Base-by-base conservation (phyloP, 2,797 vertebrate genomes). In the Paramormyrops hopkinsi region DNA sequence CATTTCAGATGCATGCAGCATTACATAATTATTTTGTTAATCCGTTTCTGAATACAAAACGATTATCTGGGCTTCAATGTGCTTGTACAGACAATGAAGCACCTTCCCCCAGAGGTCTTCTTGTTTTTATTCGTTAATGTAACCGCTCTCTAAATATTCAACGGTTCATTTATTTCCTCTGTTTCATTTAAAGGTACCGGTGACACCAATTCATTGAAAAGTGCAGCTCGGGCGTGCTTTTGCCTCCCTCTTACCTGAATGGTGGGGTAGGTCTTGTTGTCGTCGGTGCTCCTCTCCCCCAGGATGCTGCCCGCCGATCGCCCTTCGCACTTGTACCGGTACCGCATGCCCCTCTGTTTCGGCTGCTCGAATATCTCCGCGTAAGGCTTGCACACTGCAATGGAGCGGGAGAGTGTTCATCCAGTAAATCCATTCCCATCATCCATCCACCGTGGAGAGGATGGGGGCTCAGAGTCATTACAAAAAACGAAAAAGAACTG, bases 261-360 rank as follows among this genome's bases (percentile, higher is more conserved):
- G 44, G 97, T 97, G 8, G 99, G 98, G 94, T 98, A 99, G 0
- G 97, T 97, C 92, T 98, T 96, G 93, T 97, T 99, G 95, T 97
- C 98, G 88, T 99, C 98, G 0, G 97, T 97, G 92, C 97, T 99
- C 94, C 95, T 97, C 90, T 98, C 97, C 48, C 99, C 99, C 0
- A 97, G 98, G 94, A 99, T 99, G 95, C 99, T 99, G 83, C 99
- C 99, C 0, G 99, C 99, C 0, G 97, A 99, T 89, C 98, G 97
- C 0, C 99, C 99, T 93, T 99, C 99, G 88, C 98, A 99, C 93
- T 98, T 97, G 94, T 99, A 99, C 90, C 99, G 96, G 94, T 99
- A 99, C 88, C 99, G 97, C 98, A 99, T 99, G 25, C 98, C 98
- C 90, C 98, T 96, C 93, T 98, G 98, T 91, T 97, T 97, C 89